phyloP scores from a whole-genome alignment of 2,888 invertebrate genomes.

The Tinea trinotella region DNA sequence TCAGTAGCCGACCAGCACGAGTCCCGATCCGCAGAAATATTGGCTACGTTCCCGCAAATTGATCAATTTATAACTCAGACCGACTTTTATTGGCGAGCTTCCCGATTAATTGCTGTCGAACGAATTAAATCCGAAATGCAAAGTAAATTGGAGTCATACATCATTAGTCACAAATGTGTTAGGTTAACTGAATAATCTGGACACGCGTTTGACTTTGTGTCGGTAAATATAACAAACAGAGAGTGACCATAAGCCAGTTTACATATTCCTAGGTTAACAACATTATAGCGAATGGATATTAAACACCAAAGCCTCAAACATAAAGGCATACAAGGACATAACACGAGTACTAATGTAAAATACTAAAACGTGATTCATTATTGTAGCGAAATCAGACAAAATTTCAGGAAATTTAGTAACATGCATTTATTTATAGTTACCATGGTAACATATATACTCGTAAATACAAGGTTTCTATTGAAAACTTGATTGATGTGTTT shows the following conservation, averaged over 20 bases:
- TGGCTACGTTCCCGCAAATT: slow-evolving; percentile 37
- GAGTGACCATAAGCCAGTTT: neutral
- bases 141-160: slow-evolving; percentile 16
- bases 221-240: neutral
- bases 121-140: slow-evolving; percentile 37
- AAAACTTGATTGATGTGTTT: neutral
- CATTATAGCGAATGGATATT: too few relatives aligned
- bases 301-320: too few relatives aligned
- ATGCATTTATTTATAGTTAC: neutral
- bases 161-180: neutral
- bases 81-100: slow-evolving; percentile 59
- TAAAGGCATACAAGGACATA: too few relatives aligned
- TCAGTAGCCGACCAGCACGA: neutral
- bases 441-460: neutral
- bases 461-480: neutral
- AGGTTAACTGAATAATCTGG: neutral
- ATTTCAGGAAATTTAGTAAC: neutral
- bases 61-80: slow-evolving; percentile 55
- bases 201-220: too few relatives aligned
- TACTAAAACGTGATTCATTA: too few relatives aligned
- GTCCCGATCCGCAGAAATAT: slow-evolving; percentile 9
- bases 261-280: neutral
- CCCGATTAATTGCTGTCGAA: slow-evolving; percentile 51
- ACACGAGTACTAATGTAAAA: too few relatives aligned
- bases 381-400: neutral